Base-by-base conservation (phyloP, 1,140 invertebrate species). In the Planococcus citri region DNA sequence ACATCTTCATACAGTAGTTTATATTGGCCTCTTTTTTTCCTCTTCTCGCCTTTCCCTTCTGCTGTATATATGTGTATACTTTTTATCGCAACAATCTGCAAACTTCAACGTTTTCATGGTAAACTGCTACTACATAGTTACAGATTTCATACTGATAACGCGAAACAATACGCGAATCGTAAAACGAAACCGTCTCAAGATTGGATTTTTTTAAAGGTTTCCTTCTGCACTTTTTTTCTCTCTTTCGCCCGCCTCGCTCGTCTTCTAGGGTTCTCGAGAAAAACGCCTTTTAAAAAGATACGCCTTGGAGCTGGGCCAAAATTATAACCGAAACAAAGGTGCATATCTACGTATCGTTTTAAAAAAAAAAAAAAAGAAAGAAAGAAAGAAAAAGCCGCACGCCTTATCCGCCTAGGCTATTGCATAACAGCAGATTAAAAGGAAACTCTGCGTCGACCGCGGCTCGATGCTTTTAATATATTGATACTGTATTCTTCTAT, bases 1-100 rank as follows among this genome's bases (percentile, higher is more conserved):
- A 64, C 60, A 64, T 64, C 60, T 64, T 64, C 24, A 64, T 64
- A 64, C 60, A 25, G 41, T 51, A 51, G 12, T 64, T 64, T 64
- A 25, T 64, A 64, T 64, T 64, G 60, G 25, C 60, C 60, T 64
- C 17, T 64, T 64, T 27, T 64, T 64, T 27, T 64, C 25, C 20
- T 64, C 60, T n/a, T n/a, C n/a, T n/a, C n/a, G n/a, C n/a, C n/a
- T 41, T 41, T n/a, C 37, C 37, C n/a, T 41, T 41, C 37, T 41
- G 9, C n/a, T 41, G n/a, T n/a, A n/a, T n/a, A n/a, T n/a, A n/a
- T n/a, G n/a, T n/a, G 10, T 64, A 24, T 17, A 21, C 60, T 64
- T 27, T 64, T 64, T 64, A 64, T 64, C 60, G n/a, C n/a, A 17
- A 21, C 22, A 25, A 64, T 64, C 60, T 22, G 60, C 60, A 25